These are phyloP conservation scores for Diachasmimorpha longicaudata DNA, from an alignment of 1,140 invertebrate species.

Conservation along the genomic window DNA sequence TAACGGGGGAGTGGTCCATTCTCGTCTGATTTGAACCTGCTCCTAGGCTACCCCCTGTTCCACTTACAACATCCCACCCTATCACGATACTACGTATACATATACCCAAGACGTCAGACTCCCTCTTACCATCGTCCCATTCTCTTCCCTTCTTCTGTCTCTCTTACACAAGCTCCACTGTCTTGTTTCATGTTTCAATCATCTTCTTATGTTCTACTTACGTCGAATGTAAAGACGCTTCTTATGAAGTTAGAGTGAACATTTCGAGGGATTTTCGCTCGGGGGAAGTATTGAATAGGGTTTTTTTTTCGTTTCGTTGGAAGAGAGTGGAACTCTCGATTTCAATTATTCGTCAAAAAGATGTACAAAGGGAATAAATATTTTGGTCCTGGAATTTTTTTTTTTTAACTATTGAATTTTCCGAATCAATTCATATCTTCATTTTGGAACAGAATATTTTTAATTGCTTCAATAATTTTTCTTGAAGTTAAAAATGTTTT, in stretches of 20 bases:
- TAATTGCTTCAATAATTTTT: no score
- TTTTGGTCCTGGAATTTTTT: no score
- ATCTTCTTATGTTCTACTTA: neutral
- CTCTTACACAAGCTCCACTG: neutral
- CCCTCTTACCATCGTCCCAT: neutral
- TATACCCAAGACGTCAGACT: slow-evolving; percentile 41
- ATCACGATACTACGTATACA: slow-evolving; percentile 37
- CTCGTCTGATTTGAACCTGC: slow-evolving; percentile 43
- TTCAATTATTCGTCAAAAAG: no score
- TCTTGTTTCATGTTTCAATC: neutral
- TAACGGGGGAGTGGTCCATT: slow-evolving; percentile 58
- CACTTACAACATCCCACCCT: slow-evolving; percentile 33
- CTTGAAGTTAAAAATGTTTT: no score
- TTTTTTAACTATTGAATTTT: no score
- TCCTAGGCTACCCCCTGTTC: slow-evolving; percentile 26
- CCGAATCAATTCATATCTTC: no score
- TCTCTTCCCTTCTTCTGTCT: neutral
- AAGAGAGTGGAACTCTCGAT: no score
- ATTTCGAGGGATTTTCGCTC: no score
- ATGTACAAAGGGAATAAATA: no score
- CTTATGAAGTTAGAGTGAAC: neutral
- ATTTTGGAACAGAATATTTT: no score
- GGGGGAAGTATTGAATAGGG: no score
- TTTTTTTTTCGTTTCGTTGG: no score
- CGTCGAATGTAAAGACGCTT: neutral